Percentiles rank a stretch among this genome's conserved stretches.
phyloP scores from a whole-genome alignment of 2,888 invertebrate species.

The Orchesellides sinensis region DNA sequence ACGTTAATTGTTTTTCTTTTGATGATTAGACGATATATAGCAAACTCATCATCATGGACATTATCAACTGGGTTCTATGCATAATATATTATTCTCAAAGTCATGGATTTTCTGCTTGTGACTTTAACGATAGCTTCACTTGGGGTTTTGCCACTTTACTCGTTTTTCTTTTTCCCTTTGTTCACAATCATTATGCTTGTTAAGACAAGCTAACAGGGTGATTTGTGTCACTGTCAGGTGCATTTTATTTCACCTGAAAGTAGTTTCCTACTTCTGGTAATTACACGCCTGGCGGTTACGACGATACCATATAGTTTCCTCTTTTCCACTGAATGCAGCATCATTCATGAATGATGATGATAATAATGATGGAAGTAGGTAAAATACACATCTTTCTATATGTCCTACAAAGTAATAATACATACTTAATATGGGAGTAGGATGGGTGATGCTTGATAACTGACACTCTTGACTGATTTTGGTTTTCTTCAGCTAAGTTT shows the following conservation, averaged over 20 bases:
- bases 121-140: constrained; percentile 61
- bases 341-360: neutral
- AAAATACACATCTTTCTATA: no score
- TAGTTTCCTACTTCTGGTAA: constrained; percentile 46
- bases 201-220: constrained; percentile 52
- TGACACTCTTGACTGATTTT: constrained; percentile 58
- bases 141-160: neutral
- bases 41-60: constrained; percentile 43
- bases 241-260: constrained; percentile 60
- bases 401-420: no score
- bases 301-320: constrained; percentile 14
- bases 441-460: constrained; percentile 31
- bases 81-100: constrained; percentile 50
- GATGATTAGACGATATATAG: constrained; percentile 22
- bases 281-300: constrained; percentile 60
- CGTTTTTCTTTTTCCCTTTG: neutral
- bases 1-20: constrained; percentile 22
- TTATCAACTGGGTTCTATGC: no score
- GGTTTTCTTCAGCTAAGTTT: constrained; percentile 31
- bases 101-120: constrained; percentile 48
- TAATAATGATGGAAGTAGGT: no score
- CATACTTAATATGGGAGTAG: constrained; percentile 17
- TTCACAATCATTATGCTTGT: neutral
- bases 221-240: constrained; percentile 64
- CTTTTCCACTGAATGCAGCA: neutral